Evolutionary conservation across 2,797 vertebrate species (phyloP), one percentile per base, ranked within the genome.

Genomic region (Champsocephalus gunnari): DNA sequence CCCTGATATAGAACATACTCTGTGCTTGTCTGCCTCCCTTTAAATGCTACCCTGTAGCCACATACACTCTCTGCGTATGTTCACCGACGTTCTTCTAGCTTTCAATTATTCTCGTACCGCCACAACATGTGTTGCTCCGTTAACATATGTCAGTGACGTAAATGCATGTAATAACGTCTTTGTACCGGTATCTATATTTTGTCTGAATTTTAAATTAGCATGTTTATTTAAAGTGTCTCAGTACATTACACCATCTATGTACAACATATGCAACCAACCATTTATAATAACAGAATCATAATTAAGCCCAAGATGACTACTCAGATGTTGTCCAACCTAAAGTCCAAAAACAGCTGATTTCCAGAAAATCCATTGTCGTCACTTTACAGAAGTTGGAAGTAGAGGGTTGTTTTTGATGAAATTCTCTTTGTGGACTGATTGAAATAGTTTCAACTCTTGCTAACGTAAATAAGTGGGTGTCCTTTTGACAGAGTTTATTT

Each of bases 31-130:
- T 66, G 66, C 74, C 74, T 84, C 73, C 50, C 73, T 87, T 92
- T 92, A 88, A 92, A 82, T 89, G 75, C 59, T 87, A 84, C 82
- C 80, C 70, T 70, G 72, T 56, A 76, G 82, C 88, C 86, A 85
- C 88, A 90, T 76, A 67, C 82, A 76, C 71, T 66, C 66, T 75
- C 13, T 38, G 64, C 79, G 77, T 71, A 81, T 63, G 71, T 73
- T 50, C 53, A 75, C 71, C 49, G 12, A 55, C 38, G 59, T 73
- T 51, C 67, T 71, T 77, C 72, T 54, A 82, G 80, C 87, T 87
- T 90, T 78, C 59, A 90, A 74, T 89, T 90, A 87, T 76, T 58
- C 32, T 66, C 41, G 48, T 80, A 71, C 55, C 68, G 64, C 73
- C 62, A 47, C 59, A 51, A 66, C 80, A 65, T 66, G 51, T 43